These are phyloP conservation scores for Timema cristinae DNA, from an alignment of 2,888 invertebrate species.

Conservation along the genomic window DNA sequence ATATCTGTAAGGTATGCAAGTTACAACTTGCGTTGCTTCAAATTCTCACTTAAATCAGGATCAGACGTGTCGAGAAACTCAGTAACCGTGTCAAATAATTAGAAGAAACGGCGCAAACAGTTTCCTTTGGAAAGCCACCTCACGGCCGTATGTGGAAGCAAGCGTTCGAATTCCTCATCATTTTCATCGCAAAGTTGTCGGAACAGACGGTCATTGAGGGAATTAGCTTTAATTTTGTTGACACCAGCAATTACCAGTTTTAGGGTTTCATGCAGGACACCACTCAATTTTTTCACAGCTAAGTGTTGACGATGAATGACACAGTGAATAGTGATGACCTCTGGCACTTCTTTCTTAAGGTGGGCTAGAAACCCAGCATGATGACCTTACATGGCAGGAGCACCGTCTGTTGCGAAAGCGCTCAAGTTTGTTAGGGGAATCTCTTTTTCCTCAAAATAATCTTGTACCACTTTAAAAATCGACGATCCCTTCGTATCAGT, in stretches of 20 bases:
- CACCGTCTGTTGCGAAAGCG: neutral
- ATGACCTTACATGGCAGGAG: neutral
- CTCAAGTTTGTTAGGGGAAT: slow-evolving; percentile 2
- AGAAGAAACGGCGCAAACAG: slow-evolving; percentile 4
- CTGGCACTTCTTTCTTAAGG: neutral
- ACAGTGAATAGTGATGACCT: neutral
- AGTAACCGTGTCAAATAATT: slow-evolving; percentile 12
- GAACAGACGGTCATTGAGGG: too few species aligned
- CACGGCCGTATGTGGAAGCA: too few species aligned
- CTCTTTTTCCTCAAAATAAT: slow-evolving; percentile 9
- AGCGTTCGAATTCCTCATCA: too few species aligned
- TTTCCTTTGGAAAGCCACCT: slow-evolving; percentile 10
- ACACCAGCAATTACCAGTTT: too few species aligned
- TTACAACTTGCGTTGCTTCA: too few species aligned
- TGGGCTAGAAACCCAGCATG: too few species aligned
- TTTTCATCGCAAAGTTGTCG: too few species aligned
- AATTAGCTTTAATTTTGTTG: too few species aligned
- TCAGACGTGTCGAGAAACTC: too few species aligned
- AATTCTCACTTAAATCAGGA: too few species aligned
- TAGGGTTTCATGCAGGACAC: too few species aligned
- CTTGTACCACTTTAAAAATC: neutral
- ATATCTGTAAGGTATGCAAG: too few species aligned
- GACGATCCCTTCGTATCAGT: neutral
- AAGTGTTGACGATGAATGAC: slow-evolving; percentile 4
- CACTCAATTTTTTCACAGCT: neutral